These are phyloP conservation scores for Carassius auratus DNA, from an alignment of 2,113 vertebrate genomes.

Conservation along the genomic window DNA sequence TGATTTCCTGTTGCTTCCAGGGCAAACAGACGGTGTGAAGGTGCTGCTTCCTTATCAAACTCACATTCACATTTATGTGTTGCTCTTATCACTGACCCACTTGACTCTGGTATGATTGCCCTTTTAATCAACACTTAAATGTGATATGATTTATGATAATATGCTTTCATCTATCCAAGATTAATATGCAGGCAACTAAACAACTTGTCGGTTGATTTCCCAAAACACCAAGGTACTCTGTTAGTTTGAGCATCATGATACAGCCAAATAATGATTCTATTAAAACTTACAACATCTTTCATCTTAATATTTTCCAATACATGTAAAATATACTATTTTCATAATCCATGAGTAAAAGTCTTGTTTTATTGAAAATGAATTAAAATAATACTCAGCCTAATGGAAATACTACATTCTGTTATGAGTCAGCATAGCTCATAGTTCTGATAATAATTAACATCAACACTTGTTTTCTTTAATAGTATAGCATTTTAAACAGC, in stretches of 20 bases:
- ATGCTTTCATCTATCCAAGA: slow-evolving; percentile 4
- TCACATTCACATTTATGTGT: slow-evolving; percentile 1
- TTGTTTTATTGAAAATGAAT: too few species aligned
- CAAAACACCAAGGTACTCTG: background rate
- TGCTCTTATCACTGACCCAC: background rate
- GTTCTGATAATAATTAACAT: background rate
- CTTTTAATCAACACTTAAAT: background rate
- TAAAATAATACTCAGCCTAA: too few species aligned
- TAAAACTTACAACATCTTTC: background rate
- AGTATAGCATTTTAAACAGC: background rate
- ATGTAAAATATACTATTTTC: background rate
- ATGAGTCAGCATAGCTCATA: background rate
- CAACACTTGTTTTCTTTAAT: background rate
- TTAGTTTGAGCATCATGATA: background rate
- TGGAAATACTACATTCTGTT: background rate
- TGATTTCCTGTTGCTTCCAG: slow-evolving; percentile 63
- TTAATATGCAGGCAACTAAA: background rate
- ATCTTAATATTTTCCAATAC: background rate
- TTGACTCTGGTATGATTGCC: background rate
- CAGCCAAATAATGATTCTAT: background rate
- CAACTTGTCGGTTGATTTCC: background rate
- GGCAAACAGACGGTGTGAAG: slow-evolving; percentile 42
- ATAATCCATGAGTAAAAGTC: background rate
- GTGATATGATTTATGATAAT: background rate
- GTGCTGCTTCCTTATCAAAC: slow-evolving; percentile 20